These are phyloP conservation scores for Periophthalmus magnuspinnatus DNA, from an alignment of 2,797 vertebrate species.

Conservation along the genomic window DNA sequence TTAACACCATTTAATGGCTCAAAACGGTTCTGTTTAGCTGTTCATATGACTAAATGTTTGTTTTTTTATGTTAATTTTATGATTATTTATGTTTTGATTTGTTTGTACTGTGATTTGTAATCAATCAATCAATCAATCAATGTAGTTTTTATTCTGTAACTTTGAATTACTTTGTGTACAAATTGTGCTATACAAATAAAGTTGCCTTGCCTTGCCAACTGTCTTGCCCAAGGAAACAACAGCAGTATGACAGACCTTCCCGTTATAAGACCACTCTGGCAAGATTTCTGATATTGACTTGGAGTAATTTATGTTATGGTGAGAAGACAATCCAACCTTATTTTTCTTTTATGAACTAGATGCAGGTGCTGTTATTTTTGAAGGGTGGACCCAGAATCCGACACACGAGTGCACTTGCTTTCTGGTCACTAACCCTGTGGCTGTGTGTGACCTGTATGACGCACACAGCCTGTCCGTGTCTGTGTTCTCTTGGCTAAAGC, in stretches of 20 bases:
- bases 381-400: neutral
- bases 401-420: neutral
- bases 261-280: too few species aligned
- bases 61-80: too few species aligned
- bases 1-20: too few species aligned
- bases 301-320: neutral
- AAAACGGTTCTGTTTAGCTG: too few species aligned
- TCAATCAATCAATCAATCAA: too few species aligned
- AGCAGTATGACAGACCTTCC: neutral
- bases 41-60: too few species aligned
- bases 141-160: too few species aligned
- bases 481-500: neutral
- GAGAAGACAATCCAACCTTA: neutral
- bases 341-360: neutral
- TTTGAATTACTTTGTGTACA: too few species aligned
- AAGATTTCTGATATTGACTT: too few species aligned
- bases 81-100: too few species aligned
- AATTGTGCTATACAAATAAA: too few species aligned
- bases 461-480: neutral
- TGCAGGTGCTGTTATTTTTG: neutral
- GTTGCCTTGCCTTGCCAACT: neutral
- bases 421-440: neutral
- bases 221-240: neutral
- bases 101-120: too few species aligned
- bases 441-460: constrained; percentile 7